Evolutionary conservation across 2,113 vertebrate genomes (phyloP), one percentile per base, ranked within the genome.

Genomic region (Protobothrops flavoviridis): DNA sequence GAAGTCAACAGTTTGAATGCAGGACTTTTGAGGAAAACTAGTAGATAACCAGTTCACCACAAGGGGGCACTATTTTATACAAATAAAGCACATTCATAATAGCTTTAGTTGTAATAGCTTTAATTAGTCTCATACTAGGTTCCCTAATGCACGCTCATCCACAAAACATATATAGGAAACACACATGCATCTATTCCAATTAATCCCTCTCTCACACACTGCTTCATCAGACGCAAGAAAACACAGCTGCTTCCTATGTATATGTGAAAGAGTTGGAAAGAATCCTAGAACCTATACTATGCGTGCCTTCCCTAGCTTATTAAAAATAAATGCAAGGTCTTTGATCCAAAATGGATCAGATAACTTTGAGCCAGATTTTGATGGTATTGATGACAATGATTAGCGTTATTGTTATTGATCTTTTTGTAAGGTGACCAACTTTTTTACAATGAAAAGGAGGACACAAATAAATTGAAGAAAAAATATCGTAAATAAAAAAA

Each of bases 51-150:
- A 56, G n/a, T 89, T 97, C 97, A 96, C 94, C 89, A 90, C 92
- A 90, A 97, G 98, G 95, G 97, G 98, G 97, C 96, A 93, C 91
- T 91, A 90, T 94, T 96, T 91, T 57, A 96, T 94, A 96, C 91
- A 69, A 92, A 81, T 43, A 93, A 91, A 97, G 33, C 13, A 61
- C 5, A 24, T 52, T 1, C 0, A 7, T 52, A 86, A 53, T 94
- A 93, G 89, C 8, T 59, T 90, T 56, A 64, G 20, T 91, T 92
- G 29, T 45, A 0, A 69, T 33, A 69, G 64, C 29, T 81, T 81
- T 81, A 39, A 81, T 81, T 81, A 81, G 2, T 21, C 6, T 21
- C 33, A 39, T 15, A 39, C 3, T 21, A 81, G 33, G 15, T 39
- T 81, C 20, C 69, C 33, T 2, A 43, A 39, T 3, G 17, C 17